Evolutionary conservation across 2,888 invertebrate genomes (phyloP).

Genomic region (Helleia helle): DNA sequence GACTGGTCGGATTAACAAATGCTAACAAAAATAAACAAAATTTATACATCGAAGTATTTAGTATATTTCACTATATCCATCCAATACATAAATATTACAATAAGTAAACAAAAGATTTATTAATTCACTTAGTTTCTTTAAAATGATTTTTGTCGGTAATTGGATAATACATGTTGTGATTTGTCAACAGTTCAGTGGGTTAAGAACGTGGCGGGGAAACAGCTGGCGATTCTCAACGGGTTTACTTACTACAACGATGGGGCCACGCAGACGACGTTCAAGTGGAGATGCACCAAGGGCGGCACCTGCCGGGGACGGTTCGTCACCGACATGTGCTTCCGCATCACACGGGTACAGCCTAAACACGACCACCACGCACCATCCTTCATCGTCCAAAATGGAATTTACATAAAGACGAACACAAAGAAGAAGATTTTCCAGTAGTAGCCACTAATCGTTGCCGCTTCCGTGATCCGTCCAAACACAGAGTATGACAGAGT

Average conservation of each 20-base stretch:
- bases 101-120: too few relatives aligned
- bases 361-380: constrained; percentile 17
- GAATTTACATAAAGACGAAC: constrained; percentile 17
- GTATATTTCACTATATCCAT: too few relatives aligned
- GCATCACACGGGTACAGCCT: constrained; percentile 10
- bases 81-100: constrained; percentile 12
- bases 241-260: constrained; percentile 28
- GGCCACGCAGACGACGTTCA: constrained; percentile 19
- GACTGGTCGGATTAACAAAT: too few relatives aligned
- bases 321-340: constrained; percentile 10
- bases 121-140: too few relatives aligned
- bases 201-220: constrained; percentile 25
- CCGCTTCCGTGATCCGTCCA: too few relatives aligned
- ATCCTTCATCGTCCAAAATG: constrained; percentile 15
- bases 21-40: too few relatives aligned
- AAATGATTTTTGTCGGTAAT: too few relatives aligned
- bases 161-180: too few relatives aligned
- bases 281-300: constrained; percentile 26
- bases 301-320: constrained; percentile 21
- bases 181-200: constrained; percentile 21
- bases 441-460: too few relatives aligned
- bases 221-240: constrained; percentile 26
- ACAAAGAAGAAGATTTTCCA: neutral
- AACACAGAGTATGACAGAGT: too few relatives aligned
- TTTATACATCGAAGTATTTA: too few relatives aligned